These are phyloP conservation scores for Eristalis tenax DNA, from an alignment of 2,888 invertebrate genomes.

Conservation along the genomic window DNA sequence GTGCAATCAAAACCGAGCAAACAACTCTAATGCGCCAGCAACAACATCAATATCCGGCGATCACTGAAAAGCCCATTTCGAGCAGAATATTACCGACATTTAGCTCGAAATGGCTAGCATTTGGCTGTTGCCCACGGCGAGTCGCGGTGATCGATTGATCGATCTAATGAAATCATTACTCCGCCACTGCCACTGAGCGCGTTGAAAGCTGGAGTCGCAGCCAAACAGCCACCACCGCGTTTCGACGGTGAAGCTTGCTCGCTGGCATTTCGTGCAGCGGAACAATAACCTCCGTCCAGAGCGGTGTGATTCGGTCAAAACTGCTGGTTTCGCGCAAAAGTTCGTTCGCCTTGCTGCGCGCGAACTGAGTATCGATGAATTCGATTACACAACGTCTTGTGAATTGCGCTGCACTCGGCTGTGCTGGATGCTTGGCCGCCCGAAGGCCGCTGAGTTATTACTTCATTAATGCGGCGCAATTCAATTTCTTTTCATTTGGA, in stretches of 20 bases:
- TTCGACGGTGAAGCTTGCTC: slow-evolving; percentile 30
- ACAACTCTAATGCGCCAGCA: slow-evolving; percentile 2
- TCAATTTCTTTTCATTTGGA: slow-evolving; percentile 53
- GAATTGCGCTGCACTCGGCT: slow-evolving; percentile 1
- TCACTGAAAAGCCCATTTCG: slow-evolving; percentile 52
- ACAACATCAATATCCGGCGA: slow-evolving; percentile 56
- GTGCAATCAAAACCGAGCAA: background rate
- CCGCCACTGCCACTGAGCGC: slow-evolving; percentile 49
- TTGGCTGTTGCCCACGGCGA: slow-evolving; percentile 51
- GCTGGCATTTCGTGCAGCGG: slow-evolving; percentile 53
- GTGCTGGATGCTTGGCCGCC: background rate
- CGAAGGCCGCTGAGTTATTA: slow-evolving; percentile 49
- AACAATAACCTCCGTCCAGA: slow-evolving; percentile 37
- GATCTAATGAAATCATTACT: slow-evolving; percentile 70
- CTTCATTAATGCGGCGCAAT: slow-evolving; percentile 58
- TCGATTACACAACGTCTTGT: slow-evolving; percentile 58
- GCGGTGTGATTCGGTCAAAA: background rate
- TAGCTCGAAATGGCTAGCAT: slow-evolving; percentile 56
- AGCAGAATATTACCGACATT: slow-evolving; percentile 63
- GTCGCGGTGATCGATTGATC: slow-evolving; percentile 57
- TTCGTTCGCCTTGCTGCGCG: slow-evolving; percentile 1
- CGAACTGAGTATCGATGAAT: slow-evolving; percentile 38
- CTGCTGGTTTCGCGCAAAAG: background rate
- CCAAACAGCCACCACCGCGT: slow-evolving; percentile 58
- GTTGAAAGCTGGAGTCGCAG: slow-evolving; percentile 34